Conservation (phyloP, 2,113 vertebrate genomes). For the Numida meleagris region DNA sequence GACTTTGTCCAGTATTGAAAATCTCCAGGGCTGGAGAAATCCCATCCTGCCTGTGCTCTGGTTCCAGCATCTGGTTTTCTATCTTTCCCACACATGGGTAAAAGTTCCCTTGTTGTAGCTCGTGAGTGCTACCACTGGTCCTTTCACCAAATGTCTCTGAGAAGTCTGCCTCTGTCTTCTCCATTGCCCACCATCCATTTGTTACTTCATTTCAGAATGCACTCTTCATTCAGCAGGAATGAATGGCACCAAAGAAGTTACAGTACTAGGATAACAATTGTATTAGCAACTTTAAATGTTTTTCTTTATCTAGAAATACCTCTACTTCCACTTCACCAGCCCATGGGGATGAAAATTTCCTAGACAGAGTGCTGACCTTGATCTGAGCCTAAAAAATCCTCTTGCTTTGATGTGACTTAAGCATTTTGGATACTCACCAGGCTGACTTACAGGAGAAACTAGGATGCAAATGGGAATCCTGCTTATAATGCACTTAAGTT, state of each 20-base stretch:
- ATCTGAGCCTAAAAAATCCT: background rate
- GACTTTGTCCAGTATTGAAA: background rate
- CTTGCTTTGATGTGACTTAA: background rate
- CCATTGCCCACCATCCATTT: background rate
- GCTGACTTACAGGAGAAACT: background rate
- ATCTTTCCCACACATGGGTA: background rate
- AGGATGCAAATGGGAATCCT: background rate
- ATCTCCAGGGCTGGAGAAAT: background rate
- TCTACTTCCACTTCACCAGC: too few relatives aligned
- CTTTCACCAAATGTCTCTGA: fast-evolving
- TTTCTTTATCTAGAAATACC: too few relatives aligned
- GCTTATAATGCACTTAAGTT: background rate
- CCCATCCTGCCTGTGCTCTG: fast-evolving
- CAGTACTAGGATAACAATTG: too few relatives aligned
- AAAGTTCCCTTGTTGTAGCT: background rate
- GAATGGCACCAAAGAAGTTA: too few relatives aligned
- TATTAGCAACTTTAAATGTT: too few relatives aligned
- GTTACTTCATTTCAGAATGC: background rate
- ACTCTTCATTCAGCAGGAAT: too few relatives aligned
- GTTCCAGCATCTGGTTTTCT: background rate
- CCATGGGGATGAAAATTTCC: too few relatives aligned
- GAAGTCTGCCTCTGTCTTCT: background rate
- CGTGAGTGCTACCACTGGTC: background rate
- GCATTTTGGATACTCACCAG: background rate
- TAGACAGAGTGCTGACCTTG: background rate